phyloP scores from a whole-genome alignment of 2,113 vertebrate species.

The Bothrops jararaca region DNA sequence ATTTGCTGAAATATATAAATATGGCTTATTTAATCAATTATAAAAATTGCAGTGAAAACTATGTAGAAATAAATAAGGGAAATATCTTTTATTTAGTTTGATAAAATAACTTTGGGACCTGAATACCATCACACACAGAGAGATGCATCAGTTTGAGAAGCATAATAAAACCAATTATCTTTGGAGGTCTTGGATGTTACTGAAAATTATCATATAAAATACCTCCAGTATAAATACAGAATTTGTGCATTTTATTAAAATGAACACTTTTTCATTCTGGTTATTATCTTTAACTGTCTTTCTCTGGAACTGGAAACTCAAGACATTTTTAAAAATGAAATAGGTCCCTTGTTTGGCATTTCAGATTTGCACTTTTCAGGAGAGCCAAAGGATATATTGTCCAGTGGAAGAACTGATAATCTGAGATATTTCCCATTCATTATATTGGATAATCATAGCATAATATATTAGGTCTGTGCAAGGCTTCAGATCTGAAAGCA shows the following conservation, averaged over 20 bases:
- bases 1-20: background rate
- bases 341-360: background rate
- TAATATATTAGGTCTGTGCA: background rate
- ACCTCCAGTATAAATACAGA: background rate
- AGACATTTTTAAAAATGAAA: background rate
- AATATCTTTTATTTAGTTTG: background rate
- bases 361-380: background rate
- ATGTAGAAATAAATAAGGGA: background rate
- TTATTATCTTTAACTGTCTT: background rate
- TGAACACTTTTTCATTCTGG: background rate
- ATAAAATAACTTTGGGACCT: background rate
- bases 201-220: slow-evolving; percentile 33
- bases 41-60: background rate
- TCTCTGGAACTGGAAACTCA: background rate
- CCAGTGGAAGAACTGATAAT: background rate
- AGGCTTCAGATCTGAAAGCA: background rate
- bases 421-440: background rate
- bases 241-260: slow-evolving; percentile 8
- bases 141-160: background rate
- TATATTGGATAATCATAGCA: background rate
- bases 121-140: background rate
- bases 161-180: slow-evolving; percentile 11
- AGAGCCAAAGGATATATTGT: background rate
- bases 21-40: background rate
- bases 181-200: background rate